Percentiles rank a stretch among this genome's conserved stretches.
Conservation (phyloP, 2,797 vertebrate species). For the Pseudochirops corinnae region DNA sequence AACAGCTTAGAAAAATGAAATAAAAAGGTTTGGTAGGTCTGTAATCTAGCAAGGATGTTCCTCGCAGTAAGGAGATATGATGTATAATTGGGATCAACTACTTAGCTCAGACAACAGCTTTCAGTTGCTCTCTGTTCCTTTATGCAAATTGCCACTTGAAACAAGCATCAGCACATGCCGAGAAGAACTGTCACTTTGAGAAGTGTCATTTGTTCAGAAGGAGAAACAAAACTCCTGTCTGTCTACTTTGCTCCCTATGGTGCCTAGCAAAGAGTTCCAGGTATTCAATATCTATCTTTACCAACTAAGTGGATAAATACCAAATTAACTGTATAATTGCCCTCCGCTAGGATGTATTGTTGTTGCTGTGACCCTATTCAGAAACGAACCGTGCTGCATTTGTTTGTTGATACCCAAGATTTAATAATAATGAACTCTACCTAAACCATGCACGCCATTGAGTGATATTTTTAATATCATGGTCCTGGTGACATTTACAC, state of each 20-base stretch:
- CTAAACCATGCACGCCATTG: constrained; percentile 75
- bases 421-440: constrained; percentile 82
- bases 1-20: not conserved
- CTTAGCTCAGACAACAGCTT: not conserved
- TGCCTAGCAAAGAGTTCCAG: not conserved
- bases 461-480: constrained; percentile 77
- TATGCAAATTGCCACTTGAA: not conserved
- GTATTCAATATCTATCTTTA: too few species aligned
- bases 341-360: not conserved
- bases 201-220: rapidly evolving
- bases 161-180: not conserved
- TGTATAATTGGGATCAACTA: rapidly evolving
- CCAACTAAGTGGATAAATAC: rapidly evolving
- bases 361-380: not conserved
- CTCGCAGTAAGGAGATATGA: not conserved
- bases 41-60: rapidly evolving
- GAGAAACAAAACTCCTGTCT: not conserved
- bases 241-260: rapidly evolving
- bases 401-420: constrained; percentile 73
- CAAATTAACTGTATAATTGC: rapidly evolving
- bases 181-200: not conserved
- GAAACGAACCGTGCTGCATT: rapidly evolving
- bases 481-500: constrained; percentile 84
- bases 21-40: rapidly evolving
- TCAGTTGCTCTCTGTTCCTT: rapidly evolving